Percentiles rank a stretch among this genome's conserved stretches.
These are phyloP conservation scores for Catocala sponsa DNA, from an alignment of 2,888 invertebrate species.

Conservation along the genomic window DNA sequence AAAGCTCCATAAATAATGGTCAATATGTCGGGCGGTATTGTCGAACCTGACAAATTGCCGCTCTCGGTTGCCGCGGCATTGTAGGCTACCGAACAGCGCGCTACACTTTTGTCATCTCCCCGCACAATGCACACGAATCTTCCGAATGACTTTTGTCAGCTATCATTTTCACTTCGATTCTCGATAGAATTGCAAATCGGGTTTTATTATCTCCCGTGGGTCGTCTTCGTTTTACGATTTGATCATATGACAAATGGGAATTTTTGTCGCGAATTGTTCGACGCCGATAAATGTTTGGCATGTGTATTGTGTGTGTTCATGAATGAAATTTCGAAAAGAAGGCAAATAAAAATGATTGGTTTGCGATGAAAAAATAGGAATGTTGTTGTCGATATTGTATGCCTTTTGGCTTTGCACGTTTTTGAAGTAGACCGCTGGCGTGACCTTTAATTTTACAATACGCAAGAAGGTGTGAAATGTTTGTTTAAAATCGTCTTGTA, in stretches of 20 bases:
- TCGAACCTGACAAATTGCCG: slow-evolving; percentile 86
- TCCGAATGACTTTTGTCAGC: slow-evolving; percentile 79
- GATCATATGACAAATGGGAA: slow-evolving; percentile 78
- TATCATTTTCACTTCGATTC: slow-evolving; percentile 84
- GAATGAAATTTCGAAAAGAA: slow-evolving; percentile 63
- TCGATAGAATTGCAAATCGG: slow-evolving; percentile 72
- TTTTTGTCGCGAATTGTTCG: slow-evolving; percentile 69
- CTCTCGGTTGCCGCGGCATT: slow-evolving; percentile 81
- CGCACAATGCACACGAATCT: slow-evolving; percentile 73
- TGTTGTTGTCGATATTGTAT: slow-evolving; percentile 24
- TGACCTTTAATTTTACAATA: not conserved
- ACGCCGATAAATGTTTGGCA: slow-evolving; percentile 74
- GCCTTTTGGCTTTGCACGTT: not conserved
- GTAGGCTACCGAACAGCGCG: slow-evolving; percentile 75
- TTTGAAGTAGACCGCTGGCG: slow-evolving; percentile 14
- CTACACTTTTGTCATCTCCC: slow-evolving; percentile 71
- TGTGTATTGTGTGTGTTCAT: slow-evolving; percentile 62
- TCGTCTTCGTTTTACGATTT: slow-evolving; percentile 68
- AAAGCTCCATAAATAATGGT: slow-evolving; percentile 86
- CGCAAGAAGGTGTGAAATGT: not conserved
- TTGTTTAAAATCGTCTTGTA: not conserved
- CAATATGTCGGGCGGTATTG: slow-evolving; percentile 85
- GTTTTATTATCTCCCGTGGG: slow-evolving; percentile 78
- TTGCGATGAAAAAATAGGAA: slow-evolving; percentile 26
- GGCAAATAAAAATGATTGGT: slow-evolving; percentile 67